Percentiles rank a stretch among this genome's conserved stretches.
Conservation (phyloP, 2,113 vertebrate genomes). For the Suricata suricatta region DNA sequence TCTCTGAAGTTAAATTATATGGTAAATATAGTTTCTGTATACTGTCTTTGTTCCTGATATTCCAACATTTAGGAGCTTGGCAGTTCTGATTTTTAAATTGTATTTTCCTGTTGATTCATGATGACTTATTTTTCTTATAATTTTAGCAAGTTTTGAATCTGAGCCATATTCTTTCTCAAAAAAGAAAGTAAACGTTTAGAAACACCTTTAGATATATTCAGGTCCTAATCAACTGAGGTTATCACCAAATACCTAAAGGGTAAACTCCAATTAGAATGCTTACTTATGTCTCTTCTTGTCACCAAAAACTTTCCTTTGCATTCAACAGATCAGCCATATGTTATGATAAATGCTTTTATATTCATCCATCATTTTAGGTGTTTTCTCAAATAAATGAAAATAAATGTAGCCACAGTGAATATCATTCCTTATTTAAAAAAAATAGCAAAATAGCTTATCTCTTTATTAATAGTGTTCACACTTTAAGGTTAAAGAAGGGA, state of each 20-base stretch:
- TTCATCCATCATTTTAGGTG: background rate
- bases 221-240: background rate
- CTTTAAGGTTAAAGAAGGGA: background rate
- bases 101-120: background rate
- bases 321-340: background rate
- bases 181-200: background rate
- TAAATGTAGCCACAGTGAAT: background rate
- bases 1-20: background rate
- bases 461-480: slow-evolving; percentile 9
- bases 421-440: background rate
- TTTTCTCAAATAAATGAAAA: background rate
- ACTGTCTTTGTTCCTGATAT: background rate
- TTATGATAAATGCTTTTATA: background rate
- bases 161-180: background rate
- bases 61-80: background rate
- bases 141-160: slow-evolving; percentile 14
- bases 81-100: background rate
- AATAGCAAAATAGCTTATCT: background rate
- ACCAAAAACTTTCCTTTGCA: background rate
- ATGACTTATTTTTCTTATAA: background rate
- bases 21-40: background rate
- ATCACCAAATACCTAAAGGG: background rate
- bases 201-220: background rate
- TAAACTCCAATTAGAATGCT: background rate
- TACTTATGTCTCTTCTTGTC: background rate